These are phyloP conservation scores for Axis porcinus DNA, from an alignment of 2,113 vertebrate genomes.

Conservation along the genomic window DNA sequence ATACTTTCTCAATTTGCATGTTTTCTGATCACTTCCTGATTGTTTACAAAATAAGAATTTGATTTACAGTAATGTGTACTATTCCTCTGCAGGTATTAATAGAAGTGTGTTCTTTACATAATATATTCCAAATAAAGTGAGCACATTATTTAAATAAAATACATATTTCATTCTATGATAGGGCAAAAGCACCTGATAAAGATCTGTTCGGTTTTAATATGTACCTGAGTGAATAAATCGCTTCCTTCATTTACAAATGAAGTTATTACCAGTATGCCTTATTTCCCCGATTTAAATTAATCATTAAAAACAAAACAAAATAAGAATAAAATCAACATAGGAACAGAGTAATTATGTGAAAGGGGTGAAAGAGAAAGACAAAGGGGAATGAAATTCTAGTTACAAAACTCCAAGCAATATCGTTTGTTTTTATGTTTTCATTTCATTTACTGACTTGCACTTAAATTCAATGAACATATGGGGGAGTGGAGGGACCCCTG, in stretches of 20 bases:
- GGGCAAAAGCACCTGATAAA: conserved; percentile 68
- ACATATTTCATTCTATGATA: conserved; percentile 74
- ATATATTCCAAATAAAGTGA: conserved; percentile 44
- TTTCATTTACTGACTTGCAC: background rate
- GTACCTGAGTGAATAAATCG: conserved; percentile 64
- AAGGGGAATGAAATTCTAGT: conserved; percentile 5
- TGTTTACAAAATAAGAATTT: conserved; percentile 52
- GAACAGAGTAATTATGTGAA: background rate
- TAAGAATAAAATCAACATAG: conserved; percentile 44
- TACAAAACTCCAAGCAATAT: conserved; percentile 45
- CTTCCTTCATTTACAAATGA: conserved; percentile 59
- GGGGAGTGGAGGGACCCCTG: background rate
- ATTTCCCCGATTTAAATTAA: conserved; percentile 67
- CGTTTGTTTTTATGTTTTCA: conserved; percentile 47
- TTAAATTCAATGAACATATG: conserved; percentile 16
- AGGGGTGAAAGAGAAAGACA: background rate
- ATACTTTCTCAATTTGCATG: conserved; percentile 37
- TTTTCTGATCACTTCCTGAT: conserved; percentile 55
- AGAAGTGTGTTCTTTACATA: conserved; percentile 54
- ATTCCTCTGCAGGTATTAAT: conserved; percentile 51
- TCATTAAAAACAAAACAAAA: conserved; percentile 44
- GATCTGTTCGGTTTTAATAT: conserved; percentile 56
- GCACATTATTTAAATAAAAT: conserved; percentile 71
- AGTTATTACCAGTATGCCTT: background rate
- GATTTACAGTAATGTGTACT: conserved; percentile 40